phyloP scores from a whole-genome alignment of 2,113 vertebrate genomes.

The Callionymus lyra region DNA sequence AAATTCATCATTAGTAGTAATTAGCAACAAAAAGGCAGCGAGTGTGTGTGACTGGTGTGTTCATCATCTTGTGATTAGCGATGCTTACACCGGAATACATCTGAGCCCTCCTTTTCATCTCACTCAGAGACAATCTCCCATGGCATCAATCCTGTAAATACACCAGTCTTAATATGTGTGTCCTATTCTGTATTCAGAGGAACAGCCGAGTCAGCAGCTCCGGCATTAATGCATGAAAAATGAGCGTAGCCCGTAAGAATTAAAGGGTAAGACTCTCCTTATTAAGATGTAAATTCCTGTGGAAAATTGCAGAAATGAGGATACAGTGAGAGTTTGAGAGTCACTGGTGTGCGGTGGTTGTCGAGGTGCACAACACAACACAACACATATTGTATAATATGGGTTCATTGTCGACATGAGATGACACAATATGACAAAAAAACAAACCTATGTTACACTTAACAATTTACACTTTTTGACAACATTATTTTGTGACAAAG shows the following conservation, averaged over 20 bases:
- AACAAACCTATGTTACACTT: constrained; percentile 30
- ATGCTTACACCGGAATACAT: constrained; percentile 45
- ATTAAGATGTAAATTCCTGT: constrained; percentile 69
- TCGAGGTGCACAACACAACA: constrained; percentile 43
- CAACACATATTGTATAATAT: constrained; percentile 28
- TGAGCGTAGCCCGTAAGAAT: constrained; percentile 65
- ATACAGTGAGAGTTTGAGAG: constrained; percentile 61
- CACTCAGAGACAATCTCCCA: constrained; percentile 55
- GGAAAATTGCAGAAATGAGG: constrained; percentile 59
- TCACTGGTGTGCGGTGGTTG: constrained; percentile 42
- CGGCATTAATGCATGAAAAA: constrained; percentile 72
- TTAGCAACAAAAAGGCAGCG: no score
- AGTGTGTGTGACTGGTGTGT: constrained; percentile 1
- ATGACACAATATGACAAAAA: constrained; percentile 39
- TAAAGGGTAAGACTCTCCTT: constrained; percentile 67
- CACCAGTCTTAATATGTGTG: constrained; percentile 66
- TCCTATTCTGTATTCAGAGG: constrained; percentile 65
- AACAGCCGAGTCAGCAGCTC: constrained; percentile 67
- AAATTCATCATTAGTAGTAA: no score
- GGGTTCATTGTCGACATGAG: constrained; percentile 33
- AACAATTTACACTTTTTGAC: constrained; percentile 58
- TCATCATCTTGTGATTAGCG: constrained; percentile 34
- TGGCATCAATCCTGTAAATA: constrained; percentile 69
- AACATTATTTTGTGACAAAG: constrained; percentile 49
- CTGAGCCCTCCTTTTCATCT: constrained; percentile 54